Conservation (phyloP, 2,797 vertebrate genomes). For the Glyptemys insculpta region DNA sequence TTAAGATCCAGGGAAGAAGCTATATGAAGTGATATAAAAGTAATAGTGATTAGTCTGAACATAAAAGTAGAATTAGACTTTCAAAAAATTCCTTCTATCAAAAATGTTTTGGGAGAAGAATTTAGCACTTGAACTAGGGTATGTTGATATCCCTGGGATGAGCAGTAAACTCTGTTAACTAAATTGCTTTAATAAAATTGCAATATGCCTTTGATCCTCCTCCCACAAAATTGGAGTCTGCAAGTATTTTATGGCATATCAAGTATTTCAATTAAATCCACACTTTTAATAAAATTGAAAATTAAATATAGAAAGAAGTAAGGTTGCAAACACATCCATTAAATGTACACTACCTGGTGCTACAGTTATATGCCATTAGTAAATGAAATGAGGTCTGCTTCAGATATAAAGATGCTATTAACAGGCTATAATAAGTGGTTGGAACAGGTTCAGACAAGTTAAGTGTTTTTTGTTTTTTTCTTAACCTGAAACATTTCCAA, state of each 20-base stretch:
- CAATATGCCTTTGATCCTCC: conserved; percentile 32
- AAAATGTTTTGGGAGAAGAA: not conserved
- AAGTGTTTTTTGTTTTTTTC: not conserved
- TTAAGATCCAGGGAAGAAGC: conserved; percentile 41
- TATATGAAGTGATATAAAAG: conserved; percentile 24
- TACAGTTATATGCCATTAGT: not conserved
- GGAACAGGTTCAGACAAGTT: not conserved
- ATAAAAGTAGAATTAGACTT: conserved; percentile 39
- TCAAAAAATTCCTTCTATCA: conserved; percentile 18
- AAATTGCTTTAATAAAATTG: conserved; percentile 26
- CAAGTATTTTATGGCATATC: conserved; percentile 10
- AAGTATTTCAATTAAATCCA: not conserved
- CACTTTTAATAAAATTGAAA: not conserved
- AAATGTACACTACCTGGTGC: not conserved
- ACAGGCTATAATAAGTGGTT: not conserved
- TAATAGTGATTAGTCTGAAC: conserved; percentile 54
- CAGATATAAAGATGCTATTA: not conserved
- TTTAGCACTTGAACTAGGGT: conserved; percentile 13
- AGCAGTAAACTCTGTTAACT: conserved; percentile 34
- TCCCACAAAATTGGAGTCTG: not conserved
- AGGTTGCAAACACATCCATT: not conserved
- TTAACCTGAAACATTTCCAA: not conserved
- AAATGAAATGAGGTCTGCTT: not conserved
- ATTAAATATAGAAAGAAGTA: not conserved
- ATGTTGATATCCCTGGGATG: conserved; percentile 7